These are phyloP conservation scores for Orchestia grillus DNA, from an alignment of 1,140 invertebrate species.

Conservation along the genomic window DNA sequence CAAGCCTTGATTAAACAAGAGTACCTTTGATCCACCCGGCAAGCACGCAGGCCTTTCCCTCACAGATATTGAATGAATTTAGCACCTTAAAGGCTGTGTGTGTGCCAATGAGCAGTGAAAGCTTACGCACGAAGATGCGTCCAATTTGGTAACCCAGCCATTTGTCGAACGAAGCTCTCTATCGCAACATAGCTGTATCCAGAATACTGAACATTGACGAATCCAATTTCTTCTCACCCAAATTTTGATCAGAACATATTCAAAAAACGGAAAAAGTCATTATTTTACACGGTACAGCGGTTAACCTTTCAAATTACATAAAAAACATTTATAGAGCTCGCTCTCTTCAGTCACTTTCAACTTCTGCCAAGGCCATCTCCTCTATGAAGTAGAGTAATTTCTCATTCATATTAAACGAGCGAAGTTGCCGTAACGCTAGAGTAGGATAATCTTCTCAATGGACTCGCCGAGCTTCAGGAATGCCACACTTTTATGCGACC, in stretches of 20 bases:
- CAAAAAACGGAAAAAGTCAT: neutral
- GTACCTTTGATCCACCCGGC: neutral
- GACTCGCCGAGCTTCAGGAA: conserved; percentile 23
- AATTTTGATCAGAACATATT: neutral
- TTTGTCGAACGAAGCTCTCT: neutral
- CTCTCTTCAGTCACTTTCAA: neutral
- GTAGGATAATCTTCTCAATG: conserved; percentile 44
- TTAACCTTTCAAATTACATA: neutral
- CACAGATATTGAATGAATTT: neutral
- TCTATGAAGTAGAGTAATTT: conserved; percentile 29
- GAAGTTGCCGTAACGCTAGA: neutral
- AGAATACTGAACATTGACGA: neutral
- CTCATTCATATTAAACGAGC: conserved; percentile 47
- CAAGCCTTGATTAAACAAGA: neutral
- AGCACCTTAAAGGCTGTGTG: neutral
- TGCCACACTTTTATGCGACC: neutral
- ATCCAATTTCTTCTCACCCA: neutral
- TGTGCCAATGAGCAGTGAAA: neutral
- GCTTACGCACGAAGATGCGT: neutral
- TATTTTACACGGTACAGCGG: neutral
- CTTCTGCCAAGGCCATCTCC: neutral
- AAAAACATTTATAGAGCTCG: neutral
- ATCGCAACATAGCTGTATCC: neutral
- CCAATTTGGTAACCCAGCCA: neutral
- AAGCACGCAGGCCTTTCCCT: neutral